A percentile compares a stretch with the other conserved stretches of the same genome.
These are phyloP conservation scores for Orthonyx spaldingii DNA, from an alignment of 2,113 vertebrate species.

Conservation along the genomic window DNA sequence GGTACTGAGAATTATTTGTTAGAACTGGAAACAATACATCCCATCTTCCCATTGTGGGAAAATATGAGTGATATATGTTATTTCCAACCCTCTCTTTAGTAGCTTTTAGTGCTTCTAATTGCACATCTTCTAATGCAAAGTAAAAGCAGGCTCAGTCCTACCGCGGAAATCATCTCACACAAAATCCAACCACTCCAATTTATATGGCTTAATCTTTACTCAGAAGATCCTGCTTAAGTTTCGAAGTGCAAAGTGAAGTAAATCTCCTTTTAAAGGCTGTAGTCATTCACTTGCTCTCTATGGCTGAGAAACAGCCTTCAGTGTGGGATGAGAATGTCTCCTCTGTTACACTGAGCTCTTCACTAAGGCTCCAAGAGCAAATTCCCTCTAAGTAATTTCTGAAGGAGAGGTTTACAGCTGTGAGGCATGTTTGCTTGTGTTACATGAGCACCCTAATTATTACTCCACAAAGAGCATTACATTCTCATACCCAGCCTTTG, in stretches of 20 bases:
- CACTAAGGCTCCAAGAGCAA: neutral
- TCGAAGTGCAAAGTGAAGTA: neutral
- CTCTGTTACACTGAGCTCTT: neutral
- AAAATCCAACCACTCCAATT: neutral
- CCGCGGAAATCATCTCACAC: neutral
- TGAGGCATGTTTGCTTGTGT: neutral
- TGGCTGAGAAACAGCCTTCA: neutral
- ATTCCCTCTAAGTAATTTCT: neutral
- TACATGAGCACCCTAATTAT: neutral
- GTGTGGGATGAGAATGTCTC: neutral
- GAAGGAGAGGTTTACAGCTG: neutral
- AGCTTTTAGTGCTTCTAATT: neutral
- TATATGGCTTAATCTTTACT: neutral
- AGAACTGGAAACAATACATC: neutral
- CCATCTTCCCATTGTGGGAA: neutral
- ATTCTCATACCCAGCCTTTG: neutral
- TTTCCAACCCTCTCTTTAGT: neutral
- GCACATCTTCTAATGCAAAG: neutral
- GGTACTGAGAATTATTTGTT: neutral
- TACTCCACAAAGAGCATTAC: neutral
- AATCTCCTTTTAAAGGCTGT: neutral
- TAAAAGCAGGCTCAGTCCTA: neutral
- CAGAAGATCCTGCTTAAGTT: neutral
- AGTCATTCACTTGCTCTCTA: neutral
- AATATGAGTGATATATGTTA: neutral